Base-by-base conservation (phyloP, 2,113 vertebrate genomes). In the Indicator maculatus region DNA sequence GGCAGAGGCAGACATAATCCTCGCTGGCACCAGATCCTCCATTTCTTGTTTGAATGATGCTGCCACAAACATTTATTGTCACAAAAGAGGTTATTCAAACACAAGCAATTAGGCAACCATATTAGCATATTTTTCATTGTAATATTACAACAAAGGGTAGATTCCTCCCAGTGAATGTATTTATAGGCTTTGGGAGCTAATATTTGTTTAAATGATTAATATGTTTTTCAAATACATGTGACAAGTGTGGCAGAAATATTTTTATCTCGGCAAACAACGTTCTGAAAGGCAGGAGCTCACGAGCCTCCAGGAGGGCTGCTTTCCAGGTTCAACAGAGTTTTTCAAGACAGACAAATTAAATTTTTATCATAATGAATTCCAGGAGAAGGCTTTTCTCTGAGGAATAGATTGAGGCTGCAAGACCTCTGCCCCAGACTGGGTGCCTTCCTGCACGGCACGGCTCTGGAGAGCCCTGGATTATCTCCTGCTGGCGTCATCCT, bases 141-240 rank as follows among this genome's bases (percentile, higher is more conserved):
- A 93, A 92, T 95, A 91, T 89, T 95, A 93, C 94, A 91, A 44
- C 96, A 96, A 96, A 97, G 96, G 96, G 90, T 96, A 96, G 96
- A 91, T 96, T 86, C 96, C 93, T 96, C 91, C 89, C 76, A 82
- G 97, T 93, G 95, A 94, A 92, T 95, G 95, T 93, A 96, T 97
- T 98, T 97, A 96, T 96, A 94, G 96, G 95, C 92, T 95, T 95
- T 96, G 31, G 47, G 96, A 97, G 96, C 95, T 97, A 97, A 97
- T 98, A 97, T 98, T 98, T 98, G 97, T 98, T 98, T 97, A 97
- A 95, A 97, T 98, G 97, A 98, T 98, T 97, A 97, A 98, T 98
- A 96, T 98, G 97, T 98, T 98, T 97, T 97, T 97, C 97, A 98
- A 97, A 98, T 95, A 92, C 84, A 93, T 75, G 86, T 96, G 98